Evolutionary conservation across 2,888 invertebrate genomes (phyloP), one percentile per base, ranked within the genome.

Genomic region (Teleiodes luculella): DNA sequence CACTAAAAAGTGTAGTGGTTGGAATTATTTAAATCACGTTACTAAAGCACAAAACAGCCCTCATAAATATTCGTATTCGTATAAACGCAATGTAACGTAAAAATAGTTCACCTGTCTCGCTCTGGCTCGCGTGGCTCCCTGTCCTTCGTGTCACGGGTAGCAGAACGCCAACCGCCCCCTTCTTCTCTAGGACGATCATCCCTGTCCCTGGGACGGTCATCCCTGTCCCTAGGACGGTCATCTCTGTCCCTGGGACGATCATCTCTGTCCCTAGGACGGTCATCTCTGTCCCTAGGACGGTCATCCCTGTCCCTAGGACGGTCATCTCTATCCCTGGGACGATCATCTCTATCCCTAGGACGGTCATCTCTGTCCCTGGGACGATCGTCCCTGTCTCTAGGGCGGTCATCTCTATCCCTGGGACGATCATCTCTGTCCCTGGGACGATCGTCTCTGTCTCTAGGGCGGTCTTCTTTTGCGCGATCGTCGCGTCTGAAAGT

Each of bases 151-250:
- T 64, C 60, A 7, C 67, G 60, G 48, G 65, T 65, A 3, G 67
- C 60, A 0, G 79, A 69, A 6, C 84, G 70, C 84, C 84, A 84
- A n/a, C 61, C 82, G 6, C 75, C 76, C 0, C 72, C 73, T n/a
- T 76, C 80, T 11, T 66, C 66, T 30, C 45, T 45, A 1, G 45
- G 45, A 1, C 45, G 11, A 14, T 45, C 45, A 20, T 45, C 45
- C 13, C 45, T 45, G 2, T 28, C 30, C 33, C 43, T 43, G 6
- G 20, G 24, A 24, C 24, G 24, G 6, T 24, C 24, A 24, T 24
- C 24, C 24, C 24, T 57, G 5, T 65, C 65, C 47, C 62, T n/a
- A 18, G 58, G 47, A 46, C 66, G 58, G 5, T 70, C 73, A 6
- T 74, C 76, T 46, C 73, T 65, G 5, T 72, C 71, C n/a, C 66